These are phyloP conservation scores for Notospermus geniculatus DNA, from an alignment of 1,140 invertebrate genomes.

Conservation along the genomic window DNA sequence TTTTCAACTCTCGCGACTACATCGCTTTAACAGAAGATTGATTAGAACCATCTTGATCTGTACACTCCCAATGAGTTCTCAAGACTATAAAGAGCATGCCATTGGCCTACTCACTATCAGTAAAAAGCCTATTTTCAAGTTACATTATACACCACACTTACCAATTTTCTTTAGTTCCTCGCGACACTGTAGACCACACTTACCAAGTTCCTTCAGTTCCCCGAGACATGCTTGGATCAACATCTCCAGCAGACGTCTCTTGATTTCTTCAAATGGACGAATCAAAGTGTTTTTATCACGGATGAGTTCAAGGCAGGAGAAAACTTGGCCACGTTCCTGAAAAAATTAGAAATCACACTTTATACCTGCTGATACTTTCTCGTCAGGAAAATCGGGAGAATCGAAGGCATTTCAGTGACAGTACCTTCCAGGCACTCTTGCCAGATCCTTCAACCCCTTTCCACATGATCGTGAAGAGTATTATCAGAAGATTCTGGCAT, in stretches of 20 bases:
- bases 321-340: constrained; percentile 63
- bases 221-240: constrained; percentile 62
- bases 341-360: background rate
- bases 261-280: constrained; percentile 61
- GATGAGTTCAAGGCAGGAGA: constrained; percentile 65
- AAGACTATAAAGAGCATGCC: no score
- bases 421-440: constrained; percentile 62
- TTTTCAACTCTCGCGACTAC: no score
- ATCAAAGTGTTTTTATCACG: constrained; percentile 63
- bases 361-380: background rate
- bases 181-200: constrained; percentile 35
- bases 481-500: constrained; percentile 62
- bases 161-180: no score
- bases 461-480: constrained; percentile 65
- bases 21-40: no score
- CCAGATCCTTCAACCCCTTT: constrained; percentile 63
- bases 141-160: no score
- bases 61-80: no score
- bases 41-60: no score
- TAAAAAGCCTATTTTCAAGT: no score
- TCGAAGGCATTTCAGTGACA: no score
- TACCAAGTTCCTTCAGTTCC: constrained; percentile 61
- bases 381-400: no score
- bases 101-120: no score
- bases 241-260: constrained; percentile 64